phyloP scores from a whole-genome alignment of 2,113 vertebrate species.

The Leptodactylus fuscus region DNA sequence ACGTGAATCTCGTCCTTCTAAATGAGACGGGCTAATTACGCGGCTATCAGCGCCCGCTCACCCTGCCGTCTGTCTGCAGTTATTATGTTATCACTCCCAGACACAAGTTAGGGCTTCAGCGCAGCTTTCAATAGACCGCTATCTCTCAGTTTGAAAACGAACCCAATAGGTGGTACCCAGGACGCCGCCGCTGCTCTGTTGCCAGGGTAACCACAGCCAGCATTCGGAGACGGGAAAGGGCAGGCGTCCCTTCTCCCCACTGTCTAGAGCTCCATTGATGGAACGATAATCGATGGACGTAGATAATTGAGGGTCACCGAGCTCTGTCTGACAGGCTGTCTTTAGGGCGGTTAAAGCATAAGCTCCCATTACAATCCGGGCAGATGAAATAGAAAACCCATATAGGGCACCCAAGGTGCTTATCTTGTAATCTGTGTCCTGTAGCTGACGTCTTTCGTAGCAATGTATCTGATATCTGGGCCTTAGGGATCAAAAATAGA shows the following conservation, averaged over 20 bases:
- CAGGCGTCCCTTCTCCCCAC: conserved; percentile 70
- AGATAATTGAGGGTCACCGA: conserved; percentile 73
- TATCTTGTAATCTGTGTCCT: not conserved
- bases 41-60: not conserved
- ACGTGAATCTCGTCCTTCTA: not conserved
- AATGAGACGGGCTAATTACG: not conserved
- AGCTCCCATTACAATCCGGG: conserved; percentile 46
- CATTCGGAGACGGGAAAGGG: conserved; percentile 76
- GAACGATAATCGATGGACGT: conserved; percentile 73
- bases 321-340: conserved; percentile 68
- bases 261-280: conserved; percentile 73
- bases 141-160: conserved; percentile 40
- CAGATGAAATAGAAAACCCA: not conserved
- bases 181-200: conserved; percentile 70
- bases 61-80: conserved; percentile 22
- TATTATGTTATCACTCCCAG: conserved; percentile 47
- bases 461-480: not conserved
- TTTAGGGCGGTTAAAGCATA: conserved; percentile 71
- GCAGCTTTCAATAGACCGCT: conserved; percentile 13
- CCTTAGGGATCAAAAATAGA: not conserved
- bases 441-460: not conserved
- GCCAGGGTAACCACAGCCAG: conserved; percentile 80
- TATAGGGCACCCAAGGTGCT: not conserved
- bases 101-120: conserved; percentile 15
- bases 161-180: conserved; percentile 37